Evolutionary conservation across 2,888 invertebrate species (phyloP), one percentile per base, ranked within the genome.

Genomic region (Eupithecia inturbata): DNA sequence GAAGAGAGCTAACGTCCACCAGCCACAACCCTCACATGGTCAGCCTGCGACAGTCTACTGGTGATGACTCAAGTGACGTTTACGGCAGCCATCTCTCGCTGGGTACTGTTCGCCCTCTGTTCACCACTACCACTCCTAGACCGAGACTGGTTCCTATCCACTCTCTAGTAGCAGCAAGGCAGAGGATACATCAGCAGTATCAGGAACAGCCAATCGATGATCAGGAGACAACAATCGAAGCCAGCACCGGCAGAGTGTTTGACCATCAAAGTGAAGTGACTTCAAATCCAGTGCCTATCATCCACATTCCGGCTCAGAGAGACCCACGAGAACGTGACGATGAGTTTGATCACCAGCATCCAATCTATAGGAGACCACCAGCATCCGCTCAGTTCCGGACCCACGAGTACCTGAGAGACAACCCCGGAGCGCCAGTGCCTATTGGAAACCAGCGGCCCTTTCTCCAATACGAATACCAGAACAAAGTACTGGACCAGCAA

Each of bases 1-100:
- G 97, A 72, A 91, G 96, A 60, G 96, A 97, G 82, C 87, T 97
- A 45, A 90, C 95, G 68, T 95, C 95, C 70, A 96, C 95, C n/a
- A 91, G 94, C 66, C 87, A 91, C 0, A 94, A 95, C 76, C 95
- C 96, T 70, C 96, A 95, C 77, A 93, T 96, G 89, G 85, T 95
- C 28, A 95, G 88, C 57, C 84, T 95, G 14, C 95, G 95, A 79
- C 96, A 96, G 83, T 95, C 95, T 0, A 90, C 94, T 28, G 96
- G 95, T 16, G 96, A 96, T 79, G 97, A 97, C 83, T 95, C 96
- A 5, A 95, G 96, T 2, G 96, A 96, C 81, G 96, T 97, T 1
- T 97, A 96, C 79, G 96, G 96, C 45, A 95, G 95, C 49, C 95
- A 96, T 33, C 88, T 96, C 19, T 96, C 96, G 0, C 95, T 95